A percentile compares a stretch with the other conserved stretches of the same genome.
Conservation (phyloP, 2,797 vertebrate species). For the Hyperoplus immaculatus region DNA sequence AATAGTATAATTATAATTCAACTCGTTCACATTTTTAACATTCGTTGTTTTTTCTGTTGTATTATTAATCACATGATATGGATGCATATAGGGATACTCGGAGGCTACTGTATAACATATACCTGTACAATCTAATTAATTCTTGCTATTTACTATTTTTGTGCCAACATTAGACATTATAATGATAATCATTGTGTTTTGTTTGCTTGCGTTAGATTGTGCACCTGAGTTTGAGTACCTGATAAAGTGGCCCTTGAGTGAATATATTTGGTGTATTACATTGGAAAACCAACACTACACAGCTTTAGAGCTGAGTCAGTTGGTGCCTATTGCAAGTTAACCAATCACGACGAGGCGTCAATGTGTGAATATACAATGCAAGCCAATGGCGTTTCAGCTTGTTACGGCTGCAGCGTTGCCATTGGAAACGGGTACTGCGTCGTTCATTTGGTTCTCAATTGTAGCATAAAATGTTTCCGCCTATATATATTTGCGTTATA, state of each 20-base stretch:
- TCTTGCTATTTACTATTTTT: too few species aligned
- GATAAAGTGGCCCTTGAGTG: background rate
- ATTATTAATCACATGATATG: background rate
- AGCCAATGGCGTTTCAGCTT: conserved; percentile 59
- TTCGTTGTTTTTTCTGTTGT: too few species aligned
- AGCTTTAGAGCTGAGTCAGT: too few species aligned
- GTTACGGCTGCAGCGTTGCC: conserved; percentile 54
- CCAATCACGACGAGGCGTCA: conserved; percentile 61
- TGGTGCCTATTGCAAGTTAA: background rate
- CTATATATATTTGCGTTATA: background rate
- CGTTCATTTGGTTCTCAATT: background rate
- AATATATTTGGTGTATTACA: too few species aligned
- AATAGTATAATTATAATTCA: too few species aligned
- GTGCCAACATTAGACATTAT: too few species aligned
- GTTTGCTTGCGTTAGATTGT: background rate
- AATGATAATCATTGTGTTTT: background rate
- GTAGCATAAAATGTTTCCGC: background rate
- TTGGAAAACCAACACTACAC: background rate
- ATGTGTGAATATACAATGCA: fast-evolving
- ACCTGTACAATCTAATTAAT: background rate
- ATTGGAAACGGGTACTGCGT: conserved; percentile 51
- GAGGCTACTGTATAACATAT: background rate
- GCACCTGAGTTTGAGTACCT: background rate
- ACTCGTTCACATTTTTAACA: background rate
- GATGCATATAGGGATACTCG: background rate